Conservation (phyloP, 2,888 invertebrate genomes). For the Drosophila flavopinicola region DNA sequence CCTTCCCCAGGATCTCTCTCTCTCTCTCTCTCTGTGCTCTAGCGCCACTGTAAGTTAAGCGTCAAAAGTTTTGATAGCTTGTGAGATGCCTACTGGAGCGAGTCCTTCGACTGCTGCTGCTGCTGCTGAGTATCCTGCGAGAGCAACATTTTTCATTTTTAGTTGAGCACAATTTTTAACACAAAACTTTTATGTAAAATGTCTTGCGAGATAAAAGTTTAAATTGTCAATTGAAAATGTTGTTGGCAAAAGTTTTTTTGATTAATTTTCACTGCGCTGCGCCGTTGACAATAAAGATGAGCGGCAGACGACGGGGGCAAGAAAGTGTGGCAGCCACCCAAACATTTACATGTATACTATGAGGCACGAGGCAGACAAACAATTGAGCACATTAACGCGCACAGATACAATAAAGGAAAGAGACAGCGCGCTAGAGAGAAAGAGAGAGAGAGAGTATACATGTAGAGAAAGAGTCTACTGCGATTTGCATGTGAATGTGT, state of each 20-base stretch:
- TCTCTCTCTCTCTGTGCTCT: slow-evolving; percentile 14
- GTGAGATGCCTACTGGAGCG: slow-evolving; percentile 70
- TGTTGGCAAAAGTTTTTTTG: slow-evolving; percentile 83
- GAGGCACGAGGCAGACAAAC: slow-evolving; percentile 67
- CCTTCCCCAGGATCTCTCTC: no score
- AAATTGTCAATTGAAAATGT: slow-evolving; percentile 84
- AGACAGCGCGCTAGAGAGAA: neutral
- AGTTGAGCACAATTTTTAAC: slow-evolving; percentile 70
- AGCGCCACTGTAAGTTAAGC: slow-evolving; percentile 61
- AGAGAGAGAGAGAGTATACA: neutral
- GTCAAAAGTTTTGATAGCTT: slow-evolving; percentile 78
- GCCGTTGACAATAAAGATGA: slow-evolving; percentile 67
- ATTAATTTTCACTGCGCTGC: slow-evolving; percentile 80
- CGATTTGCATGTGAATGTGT: slow-evolving; percentile 76
- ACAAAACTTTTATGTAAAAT: slow-evolving; percentile 80
- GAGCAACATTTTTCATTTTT: slow-evolving; percentile 72
- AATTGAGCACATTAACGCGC: slow-evolving; percentile 78
- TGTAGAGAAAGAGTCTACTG: slow-evolving; percentile 27
- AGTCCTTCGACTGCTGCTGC: slow-evolving; percentile 11
- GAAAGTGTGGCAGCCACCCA: slow-evolving; percentile 49
- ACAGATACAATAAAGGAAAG: slow-evolving; percentile 27
- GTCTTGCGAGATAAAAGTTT: slow-evolving; percentile 82
- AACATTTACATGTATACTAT: slow-evolving; percentile 57
- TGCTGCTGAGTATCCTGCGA: slow-evolving; percentile 6
- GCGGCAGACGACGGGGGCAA: slow-evolving; percentile 23